A percentile compares a stretch with the other conserved stretches of the same genome.
Evolutionary conservation across 2,113 vertebrate species (phyloP).

Genomic region (Lagopus muta): DNA sequence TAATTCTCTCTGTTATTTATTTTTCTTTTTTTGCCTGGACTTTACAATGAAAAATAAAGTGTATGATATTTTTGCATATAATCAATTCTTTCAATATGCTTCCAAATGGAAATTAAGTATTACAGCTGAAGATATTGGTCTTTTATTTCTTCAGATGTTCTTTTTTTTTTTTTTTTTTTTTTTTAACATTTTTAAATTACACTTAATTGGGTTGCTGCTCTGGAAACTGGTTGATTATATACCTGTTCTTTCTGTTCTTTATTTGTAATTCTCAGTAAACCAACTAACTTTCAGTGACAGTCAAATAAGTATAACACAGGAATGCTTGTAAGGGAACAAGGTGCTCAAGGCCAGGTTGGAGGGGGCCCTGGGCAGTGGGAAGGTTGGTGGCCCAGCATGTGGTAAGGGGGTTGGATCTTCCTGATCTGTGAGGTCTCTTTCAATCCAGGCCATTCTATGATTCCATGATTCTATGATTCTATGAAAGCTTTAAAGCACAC

Average conservation of each 20-base stretch:
- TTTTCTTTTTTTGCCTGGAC: neutral
- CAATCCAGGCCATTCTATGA: no score
- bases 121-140: neutral
- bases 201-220: neutral
- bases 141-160: neutral
- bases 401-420: no score
- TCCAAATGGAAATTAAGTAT: neutral
- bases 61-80: neutral
- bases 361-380: no score
- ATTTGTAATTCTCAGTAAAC: neutral
- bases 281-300: neutral
- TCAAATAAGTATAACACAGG: neutral
- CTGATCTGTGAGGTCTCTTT: no score
- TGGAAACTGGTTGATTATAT: neutral
- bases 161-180: neutral
- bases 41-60: neutral
- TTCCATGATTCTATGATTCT: no score
- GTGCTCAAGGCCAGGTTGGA: no score
- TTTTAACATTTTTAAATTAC: neutral
- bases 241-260: neutral
- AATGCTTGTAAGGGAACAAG: neutral
- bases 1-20: neutral
- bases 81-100: neutral
- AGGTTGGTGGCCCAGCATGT: no score
- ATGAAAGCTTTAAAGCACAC: neutral